Base-by-base conservation (phyloP, 2,113 vertebrate species). In the Oreochromis aureus region DNA sequence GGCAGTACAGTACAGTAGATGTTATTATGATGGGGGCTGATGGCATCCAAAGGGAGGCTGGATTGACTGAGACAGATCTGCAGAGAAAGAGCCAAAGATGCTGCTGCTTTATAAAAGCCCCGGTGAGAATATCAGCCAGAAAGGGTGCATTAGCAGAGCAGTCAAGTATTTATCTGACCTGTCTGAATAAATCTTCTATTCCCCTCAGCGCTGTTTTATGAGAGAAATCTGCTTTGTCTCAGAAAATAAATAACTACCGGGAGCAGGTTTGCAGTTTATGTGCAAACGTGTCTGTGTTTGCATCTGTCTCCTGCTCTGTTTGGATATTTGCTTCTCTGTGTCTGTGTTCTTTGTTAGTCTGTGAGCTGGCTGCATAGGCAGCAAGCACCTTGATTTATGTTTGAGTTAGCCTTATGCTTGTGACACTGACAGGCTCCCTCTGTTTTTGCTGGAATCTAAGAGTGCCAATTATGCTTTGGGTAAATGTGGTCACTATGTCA, bases 401-500 rank as follows among this genome's bases (percentile, higher is more conserved):
- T 54, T 48, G 73, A 83, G 51, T 46, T 19, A 86, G 82, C 69
- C 44, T 78, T 87, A 69, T 34, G 41, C 87, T 84, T n/a, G 80
- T 83, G 87, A 80, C 89, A 63, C 48, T 86, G 85, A 82, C 82
- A 86, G 78, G 39, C 86, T 61, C 11, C 19, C 19, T 24, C 86
- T 84, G 53, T 63, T 88, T 89, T 88, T 90, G 51, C 55, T 93
- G 91, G 90, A 93, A 94, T 87, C 54, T 24, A 39, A 91, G 56
- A 86, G 90, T 84, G 83, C 84, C 84, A 91, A 93, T 92, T 92
- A 91, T 58, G 85, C 87, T 87, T 73, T 48, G 18, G 81, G 53
- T 86, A 66, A 91, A 91, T 94, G 94, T 94, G 92, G 93, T 95
- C 91, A 93, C 86, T 91, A 78, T 95, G 94, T 94, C 93, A 91